Percentiles rank a stretch among this genome's conserved stretches.
These are phyloP conservation scores for Rhinella marina DNA, from an alignment of 2,797 vertebrate genomes.

Conservation along the genomic window DNA sequence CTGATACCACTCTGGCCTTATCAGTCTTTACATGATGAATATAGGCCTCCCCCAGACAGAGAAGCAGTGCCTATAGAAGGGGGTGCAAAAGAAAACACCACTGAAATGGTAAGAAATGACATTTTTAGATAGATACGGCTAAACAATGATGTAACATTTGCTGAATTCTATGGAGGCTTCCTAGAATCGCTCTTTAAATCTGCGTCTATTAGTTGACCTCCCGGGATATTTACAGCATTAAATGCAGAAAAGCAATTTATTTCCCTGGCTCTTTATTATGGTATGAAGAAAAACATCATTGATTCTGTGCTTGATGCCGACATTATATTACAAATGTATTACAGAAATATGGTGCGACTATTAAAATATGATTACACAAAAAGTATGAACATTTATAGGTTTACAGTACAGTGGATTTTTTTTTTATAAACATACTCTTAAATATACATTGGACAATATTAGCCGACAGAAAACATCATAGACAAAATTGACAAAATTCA, in stretches of 20 bases:
- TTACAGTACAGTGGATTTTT: conserved; percentile 78
- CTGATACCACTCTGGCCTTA: background rate
- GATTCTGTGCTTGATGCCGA: conserved; percentile 77
- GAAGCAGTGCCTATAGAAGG: background rate
- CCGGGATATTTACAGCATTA: background rate
- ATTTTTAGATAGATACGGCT: background rate
- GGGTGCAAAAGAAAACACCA: background rate
- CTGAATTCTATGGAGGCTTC: background rate
- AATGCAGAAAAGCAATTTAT: conserved; percentile 65
- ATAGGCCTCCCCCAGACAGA: background rate
- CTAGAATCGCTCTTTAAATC: background rate
- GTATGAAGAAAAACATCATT: conserved; percentile 76
- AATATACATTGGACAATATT: conserved; percentile 78
- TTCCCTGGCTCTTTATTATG: conserved; percentile 82
- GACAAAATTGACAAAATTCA: conserved; percentile 74
- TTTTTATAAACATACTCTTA: conserved; percentile 78
- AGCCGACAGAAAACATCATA: conserved; percentile 75
- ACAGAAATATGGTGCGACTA: conserved; percentile 74
- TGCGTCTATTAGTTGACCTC: background rate
- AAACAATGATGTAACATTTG: background rate
- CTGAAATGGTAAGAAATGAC: background rate
- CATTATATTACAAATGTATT: conserved; percentile 78
- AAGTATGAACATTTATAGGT: conserved; percentile 76
- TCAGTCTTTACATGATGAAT: background rate
- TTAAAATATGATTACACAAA: conserved; percentile 81